These are phyloP conservation scores for Nannoperca australis DNA, from an alignment of 2,797 vertebrate genomes.

Conservation along the genomic window DNA sequence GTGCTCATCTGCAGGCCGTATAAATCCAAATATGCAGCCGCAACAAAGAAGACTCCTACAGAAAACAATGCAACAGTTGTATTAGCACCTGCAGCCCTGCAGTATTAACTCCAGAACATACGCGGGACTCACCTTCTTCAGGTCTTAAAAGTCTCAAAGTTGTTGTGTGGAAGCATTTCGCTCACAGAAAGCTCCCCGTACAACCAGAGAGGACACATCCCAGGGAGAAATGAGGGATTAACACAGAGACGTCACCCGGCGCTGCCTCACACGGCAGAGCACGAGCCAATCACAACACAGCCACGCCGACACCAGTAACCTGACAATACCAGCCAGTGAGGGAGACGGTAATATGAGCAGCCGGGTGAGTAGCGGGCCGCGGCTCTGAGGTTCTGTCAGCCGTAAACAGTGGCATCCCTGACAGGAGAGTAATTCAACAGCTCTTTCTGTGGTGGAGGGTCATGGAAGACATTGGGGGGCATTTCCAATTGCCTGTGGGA, in stretches of 20 bases:
- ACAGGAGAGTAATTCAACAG: constrained; percentile 28
- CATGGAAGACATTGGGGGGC: background rate
- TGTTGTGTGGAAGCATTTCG: constrained; percentile 24
- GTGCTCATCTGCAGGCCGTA: background rate
- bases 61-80: background rate
- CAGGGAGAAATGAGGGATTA: constrained; percentile 62
- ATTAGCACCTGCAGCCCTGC: background rate
- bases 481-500: background rate
- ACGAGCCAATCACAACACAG: constrained; percentile 62
- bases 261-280: constrained; percentile 53
- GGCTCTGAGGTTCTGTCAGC: constrained; percentile 59
- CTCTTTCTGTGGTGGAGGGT: constrained; percentile 15
- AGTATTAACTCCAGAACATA: background rate
- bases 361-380: constrained; percentile 57
- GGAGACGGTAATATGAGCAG: constrained; percentile 80
- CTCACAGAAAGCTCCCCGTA: constrained; percentile 24
- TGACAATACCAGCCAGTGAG: constrained; percentile 72
- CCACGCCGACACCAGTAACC: constrained; percentile 72
- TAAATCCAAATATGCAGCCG: background rate
- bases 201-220: constrained; percentile 35
- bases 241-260: constrained; percentile 63
- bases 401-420: constrained; percentile 54
- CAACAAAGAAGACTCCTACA: background rate
- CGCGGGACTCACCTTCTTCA: constrained; percentile 49
- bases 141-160: background rate